Evolutionary conservation across 2,888 invertebrate species (phyloP), one percentile per base, ranked within the genome.

Genomic region (Sphaerophoria rueppellii): DNA sequence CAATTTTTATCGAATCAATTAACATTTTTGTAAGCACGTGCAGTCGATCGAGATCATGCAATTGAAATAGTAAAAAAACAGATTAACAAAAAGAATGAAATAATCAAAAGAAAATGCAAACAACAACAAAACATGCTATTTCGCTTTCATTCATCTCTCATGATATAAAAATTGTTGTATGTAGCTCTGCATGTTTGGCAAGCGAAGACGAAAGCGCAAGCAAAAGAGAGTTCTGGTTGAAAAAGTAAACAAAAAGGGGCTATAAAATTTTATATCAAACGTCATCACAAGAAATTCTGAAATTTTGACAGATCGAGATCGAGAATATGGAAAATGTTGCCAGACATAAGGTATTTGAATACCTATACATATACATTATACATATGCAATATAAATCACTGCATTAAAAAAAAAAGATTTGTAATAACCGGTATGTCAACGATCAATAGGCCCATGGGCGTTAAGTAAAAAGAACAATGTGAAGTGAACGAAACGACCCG

Each of bases 21-120:
- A 37, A 61, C 73, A 70, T 61, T 24, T 24, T 24, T 37, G 34
- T 24, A 67, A 80, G 72, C 83, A 83, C 83, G 83, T 83, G 83
- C 80, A 83, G 4, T 16, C 48, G 60, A 52, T 72, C 83, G 61
- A 55, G 60, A 52, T 72, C 83, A 67, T 67, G 79, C 71, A 83
- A 69, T 72, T 63, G 14, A 72, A 40, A 75, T 61, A 79, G n/a
- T 5, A 14, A 72, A 54, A 52, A 71, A 43, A 40, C 14, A 75
- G 61, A 37, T 16, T 40, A 73, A 58, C 40, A 50, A 57, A 24
- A 48, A 48, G 46, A 54, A 65, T 35, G 6, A 58, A 24, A 67
- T 40, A 16, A 77, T 32, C 52, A 48, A 69, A 60, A 76, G n/a
- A 3, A 72, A 52, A 34, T 11, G 11, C 7, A 58, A 71, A 58